A percentile compares a stretch with the other conserved stretches of the same genome.
These are phyloP conservation scores for Lasioglossum calceatum DNA, from an alignment of 2,888 invertebrate genomes.

Conservation along the genomic window DNA sequence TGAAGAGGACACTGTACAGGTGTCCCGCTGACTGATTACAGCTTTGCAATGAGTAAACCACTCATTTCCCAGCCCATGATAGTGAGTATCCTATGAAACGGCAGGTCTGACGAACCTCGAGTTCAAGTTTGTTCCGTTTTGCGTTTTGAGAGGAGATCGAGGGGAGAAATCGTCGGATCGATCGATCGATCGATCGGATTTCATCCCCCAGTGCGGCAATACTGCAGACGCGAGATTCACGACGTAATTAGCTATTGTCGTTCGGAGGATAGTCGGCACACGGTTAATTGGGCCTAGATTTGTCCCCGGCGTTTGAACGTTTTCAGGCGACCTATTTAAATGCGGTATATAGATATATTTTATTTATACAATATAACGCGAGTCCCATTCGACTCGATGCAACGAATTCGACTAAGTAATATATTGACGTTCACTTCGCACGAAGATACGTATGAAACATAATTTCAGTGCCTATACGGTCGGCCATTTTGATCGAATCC, in stretches of 20 bases:
- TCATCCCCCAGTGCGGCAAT: slow-evolving; percentile 26
- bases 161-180: not conserved
- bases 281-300: slow-evolving; percentile 47
- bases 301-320: slow-evolving; percentile 55
- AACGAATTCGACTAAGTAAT: slow-evolving; percentile 69
- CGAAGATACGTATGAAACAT: slow-evolving; percentile 65
- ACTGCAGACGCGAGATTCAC: slow-evolving; percentile 42
- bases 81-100: not conserved
- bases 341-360: slow-evolving; percentile 49
- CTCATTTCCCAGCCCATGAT: not conserved
- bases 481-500: slow-evolving; percentile 51
- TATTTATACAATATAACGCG: slow-evolving; percentile 57
- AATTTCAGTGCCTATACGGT: slow-evolving; percentile 60
- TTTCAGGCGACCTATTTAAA: slow-evolving; percentile 64
- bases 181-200: not conserved
- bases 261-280: slow-evolving; percentile 51
- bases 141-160: not conserved
- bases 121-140: not conserved
- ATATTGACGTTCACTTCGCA: slow-evolving; percentile 66
- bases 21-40: not conserved
- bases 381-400: slow-evolving; percentile 49
- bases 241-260: slow-evolving; percentile 47
- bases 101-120: not conserved
- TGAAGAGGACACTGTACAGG: not conserved
- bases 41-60: not conserved